Evolutionary conservation across 2,113 vertebrate species (phyloP).

Genomic region (Brachyhypopomus occidentalis): DNA sequence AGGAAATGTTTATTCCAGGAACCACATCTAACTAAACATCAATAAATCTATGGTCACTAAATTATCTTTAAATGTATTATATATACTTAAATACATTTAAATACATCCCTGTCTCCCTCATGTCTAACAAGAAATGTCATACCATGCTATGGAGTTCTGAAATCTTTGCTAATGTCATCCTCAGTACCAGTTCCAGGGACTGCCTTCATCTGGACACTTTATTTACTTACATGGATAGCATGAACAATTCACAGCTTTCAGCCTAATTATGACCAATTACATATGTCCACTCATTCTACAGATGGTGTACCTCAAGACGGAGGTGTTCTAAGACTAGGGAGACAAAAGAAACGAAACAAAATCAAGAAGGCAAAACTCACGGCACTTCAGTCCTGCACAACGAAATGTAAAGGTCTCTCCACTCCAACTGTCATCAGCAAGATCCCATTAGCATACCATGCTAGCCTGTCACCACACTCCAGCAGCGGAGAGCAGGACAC

Average conservation of each 20-base stretch:
- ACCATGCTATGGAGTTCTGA: neutral
- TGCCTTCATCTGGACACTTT: neutral
- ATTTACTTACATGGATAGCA: neutral
- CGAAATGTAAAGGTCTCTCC: neutral
- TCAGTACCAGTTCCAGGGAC: neutral
- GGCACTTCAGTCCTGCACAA: neutral
- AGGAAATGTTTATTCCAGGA: neutral
- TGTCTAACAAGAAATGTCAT: neutral
- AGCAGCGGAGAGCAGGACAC: slow-evolving; percentile 9
- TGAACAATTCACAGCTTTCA: neutral
- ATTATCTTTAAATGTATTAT: no score
- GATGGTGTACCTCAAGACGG: neutral
- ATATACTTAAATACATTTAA: neutral
- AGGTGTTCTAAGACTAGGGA: neutral
- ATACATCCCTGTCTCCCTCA: neutral
- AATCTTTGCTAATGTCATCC: neutral
- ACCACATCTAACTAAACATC: neutral
- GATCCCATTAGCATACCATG: neutral
- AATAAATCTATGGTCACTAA: neutral
- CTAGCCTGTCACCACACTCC: neutral
- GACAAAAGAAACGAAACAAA: neutral
- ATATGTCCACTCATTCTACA: neutral
- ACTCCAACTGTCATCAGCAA: neutral
- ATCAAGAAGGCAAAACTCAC: neutral
- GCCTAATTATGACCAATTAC: neutral